A percentile compares a stretch with the other conserved stretches of the same genome.
Evolutionary conservation across 2,888 invertebrate genomes (phyloP).

Genomic region (Spicauda simplicius): DNA sequence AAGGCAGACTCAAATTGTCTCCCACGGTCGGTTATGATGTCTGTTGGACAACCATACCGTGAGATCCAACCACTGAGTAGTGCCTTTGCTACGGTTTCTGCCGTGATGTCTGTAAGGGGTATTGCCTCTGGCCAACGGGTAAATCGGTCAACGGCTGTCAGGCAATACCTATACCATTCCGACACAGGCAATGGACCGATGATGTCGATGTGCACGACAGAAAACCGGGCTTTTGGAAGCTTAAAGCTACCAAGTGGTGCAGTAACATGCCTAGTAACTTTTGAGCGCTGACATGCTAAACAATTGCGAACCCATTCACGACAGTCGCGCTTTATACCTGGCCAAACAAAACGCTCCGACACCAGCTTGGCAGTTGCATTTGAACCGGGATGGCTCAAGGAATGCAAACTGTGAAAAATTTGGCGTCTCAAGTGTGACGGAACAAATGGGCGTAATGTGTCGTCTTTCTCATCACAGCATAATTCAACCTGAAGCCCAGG

Average conservation of each 20-base stretch:
- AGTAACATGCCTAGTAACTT: constrained; percentile 3
- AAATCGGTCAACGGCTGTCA: constrained; percentile 45
- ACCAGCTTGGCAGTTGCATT: constrained; percentile 38
- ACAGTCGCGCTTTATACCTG: background rate
- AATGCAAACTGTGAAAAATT: constrained; percentile 31
- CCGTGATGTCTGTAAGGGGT: constrained; percentile 56
- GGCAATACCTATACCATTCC: constrained; percentile 39
- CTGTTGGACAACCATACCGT: constrained; percentile 60
- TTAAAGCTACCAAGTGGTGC: constrained; percentile 28
- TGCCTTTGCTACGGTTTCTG: constrained; percentile 53
- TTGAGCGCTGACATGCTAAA: constrained; percentile 12
- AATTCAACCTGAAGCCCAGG: too few relatives aligned
- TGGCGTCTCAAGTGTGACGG: too few relatives aligned
- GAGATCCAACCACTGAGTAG: constrained; percentile 61
- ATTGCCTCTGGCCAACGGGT: constrained; percentile 59
- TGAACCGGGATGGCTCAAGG: constrained; percentile 39
- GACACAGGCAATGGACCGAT: constrained; percentile 40
- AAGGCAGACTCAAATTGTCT: constrained; percentile 48
- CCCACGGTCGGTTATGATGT: constrained; percentile 40
- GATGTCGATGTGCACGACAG: constrained; percentile 39
- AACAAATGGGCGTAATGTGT: too few relatives aligned
- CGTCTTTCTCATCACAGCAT: too few relatives aligned
- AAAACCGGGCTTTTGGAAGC: constrained; percentile 25
- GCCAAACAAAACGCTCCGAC: constrained; percentile 25
- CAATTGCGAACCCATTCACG: constrained; percentile 14